Conservation (phyloP, 1,140 invertebrate genomes). For the Heliconius eleuchia region DNA sequence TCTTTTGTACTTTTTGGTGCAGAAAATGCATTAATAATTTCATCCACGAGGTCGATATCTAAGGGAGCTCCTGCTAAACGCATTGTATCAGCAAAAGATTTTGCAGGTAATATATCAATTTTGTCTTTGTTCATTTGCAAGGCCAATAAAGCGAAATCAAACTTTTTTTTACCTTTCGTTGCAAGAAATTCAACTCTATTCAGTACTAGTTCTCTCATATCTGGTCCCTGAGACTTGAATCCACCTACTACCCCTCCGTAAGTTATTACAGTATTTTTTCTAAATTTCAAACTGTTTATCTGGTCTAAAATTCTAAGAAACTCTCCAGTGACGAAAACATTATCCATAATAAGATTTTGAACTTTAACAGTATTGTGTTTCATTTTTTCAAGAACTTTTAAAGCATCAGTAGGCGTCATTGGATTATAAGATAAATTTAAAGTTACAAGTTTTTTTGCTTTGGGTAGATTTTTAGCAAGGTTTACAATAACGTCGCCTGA, state of each 20-base stretch:
- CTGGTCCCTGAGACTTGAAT: constrained; percentile 41
- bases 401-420: constrained; percentile 64
- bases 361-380: constrained; percentile 51
- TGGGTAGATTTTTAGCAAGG: constrained; percentile 43
- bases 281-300: constrained; percentile 47
- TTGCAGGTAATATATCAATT: constrained; percentile 44
- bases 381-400: constrained; percentile 51
- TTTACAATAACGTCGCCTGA: constrained; percentile 48
- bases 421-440: constrained; percentile 76
- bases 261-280: constrained; percentile 49
- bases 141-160: constrained; percentile 56
- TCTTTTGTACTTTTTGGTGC: constrained; percentile 46
- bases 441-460: constrained; percentile 60
- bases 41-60: constrained; percentile 52
- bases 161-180: constrained; percentile 49
- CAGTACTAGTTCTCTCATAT: constrained; percentile 58
- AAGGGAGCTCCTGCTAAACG: constrained; percentile 41
- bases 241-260: constrained; percentile 50
- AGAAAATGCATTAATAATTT: constrained; percentile 52
- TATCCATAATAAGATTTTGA: constrained; percentile 57
- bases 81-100: constrained; percentile 47
- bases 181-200: constrained; percentile 58
- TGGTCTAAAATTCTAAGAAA: constrained; percentile 47
- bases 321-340: constrained; percentile 49
- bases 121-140: constrained; percentile 55